Percentiles rank a stretch among this genome's conserved stretches.
Conservation (phyloP, 2,113 vertebrate species). For the Myodes glareolus region DNA sequence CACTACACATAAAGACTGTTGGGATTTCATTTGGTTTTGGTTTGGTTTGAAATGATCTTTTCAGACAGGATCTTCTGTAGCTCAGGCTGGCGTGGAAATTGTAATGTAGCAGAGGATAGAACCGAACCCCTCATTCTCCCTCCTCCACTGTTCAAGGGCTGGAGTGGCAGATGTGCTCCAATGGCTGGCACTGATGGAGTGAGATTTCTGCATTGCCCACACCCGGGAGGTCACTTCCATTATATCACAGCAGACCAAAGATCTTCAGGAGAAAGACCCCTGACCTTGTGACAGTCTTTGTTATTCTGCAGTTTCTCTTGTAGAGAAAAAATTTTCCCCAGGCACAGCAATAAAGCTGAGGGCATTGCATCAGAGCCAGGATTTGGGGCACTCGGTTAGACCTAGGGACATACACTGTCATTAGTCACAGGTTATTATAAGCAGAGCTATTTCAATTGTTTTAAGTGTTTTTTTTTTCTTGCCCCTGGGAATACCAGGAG, state of each 20-base stretch:
- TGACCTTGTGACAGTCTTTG: not conserved
- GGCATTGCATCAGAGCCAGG: not conserved
- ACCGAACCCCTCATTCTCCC: not conserved
- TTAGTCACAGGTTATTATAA: not conserved
- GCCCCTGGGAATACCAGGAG: not conserved
- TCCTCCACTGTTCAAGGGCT: not conserved
- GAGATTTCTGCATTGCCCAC: not conserved
- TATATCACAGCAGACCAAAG: not conserved
- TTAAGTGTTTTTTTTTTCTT: constrained; percentile 17
- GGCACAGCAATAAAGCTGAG: no score
- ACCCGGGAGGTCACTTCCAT: not conserved
- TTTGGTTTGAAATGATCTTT: not conserved
- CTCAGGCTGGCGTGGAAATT: not conserved
- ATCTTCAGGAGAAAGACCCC: not conserved
- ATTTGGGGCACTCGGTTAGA: not conserved
- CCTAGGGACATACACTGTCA: not conserved
- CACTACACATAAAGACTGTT: not conserved
- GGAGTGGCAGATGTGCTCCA: not conserved
- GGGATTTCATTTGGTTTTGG: not conserved
- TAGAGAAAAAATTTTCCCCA: not conserved
- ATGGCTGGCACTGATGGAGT: not conserved
- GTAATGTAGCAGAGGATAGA: no score
- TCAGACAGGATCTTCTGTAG: not conserved
- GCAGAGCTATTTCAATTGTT: constrained; percentile 27
- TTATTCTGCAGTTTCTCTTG: not conserved